Base-by-base conservation (phyloP, 2,888 invertebrate species). In the Troglohyphantes excavatus region DNA sequence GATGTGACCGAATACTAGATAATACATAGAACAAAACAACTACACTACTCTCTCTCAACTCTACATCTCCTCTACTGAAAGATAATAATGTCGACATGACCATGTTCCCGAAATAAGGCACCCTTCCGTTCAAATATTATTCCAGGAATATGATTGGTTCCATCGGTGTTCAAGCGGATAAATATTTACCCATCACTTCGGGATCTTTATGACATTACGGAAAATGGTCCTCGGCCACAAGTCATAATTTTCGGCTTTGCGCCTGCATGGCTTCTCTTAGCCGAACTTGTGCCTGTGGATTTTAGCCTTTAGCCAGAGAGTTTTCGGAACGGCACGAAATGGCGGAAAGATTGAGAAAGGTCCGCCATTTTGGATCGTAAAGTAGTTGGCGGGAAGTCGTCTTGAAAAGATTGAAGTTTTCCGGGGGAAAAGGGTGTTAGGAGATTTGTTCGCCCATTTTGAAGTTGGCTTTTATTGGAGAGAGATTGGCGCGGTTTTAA, bases 61-160 rank as follows among this genome's bases (percentile, higher is more conserved):
- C 33, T n/a, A n/a, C n/a, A n/a, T n/a, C n/a, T n/a, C n/a, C 5
- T 33, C n/a, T n/a, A n/a, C n/a, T 9, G 78, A 78, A 78, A 78
- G 78, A 78, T 78, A 78, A 78, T 78, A 78, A 78, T 61, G 75
- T 61, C 78, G 13, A 17, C 65, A 59, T 81, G 46, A n/a, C n/a
- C n/a, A n/a, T n/a, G n/a, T n/a, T n/a, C 79, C 46, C 79, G 29
- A 79, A 79, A 68, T 68, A 79, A 53, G 46, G n/a, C 82, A n/a
- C 61, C 61, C 84, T 27, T 73, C 73, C 84, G 84, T 39, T 75
- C 84, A 73, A 84, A 84, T 84, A 84, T 84, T 84, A 84, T 84
- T 84, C 84, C 65, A 75, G 75, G 84, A 75, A 73, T 75, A 84
- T 84, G 84, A 84, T 84, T 84, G 84, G 84, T 65, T 84, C 73